A percentile compares a stretch with the other conserved stretches of the same genome.
Conservation (phyloP, 2,888 invertebrate genomes). For the Chloroclystis v-ata region DNA sequence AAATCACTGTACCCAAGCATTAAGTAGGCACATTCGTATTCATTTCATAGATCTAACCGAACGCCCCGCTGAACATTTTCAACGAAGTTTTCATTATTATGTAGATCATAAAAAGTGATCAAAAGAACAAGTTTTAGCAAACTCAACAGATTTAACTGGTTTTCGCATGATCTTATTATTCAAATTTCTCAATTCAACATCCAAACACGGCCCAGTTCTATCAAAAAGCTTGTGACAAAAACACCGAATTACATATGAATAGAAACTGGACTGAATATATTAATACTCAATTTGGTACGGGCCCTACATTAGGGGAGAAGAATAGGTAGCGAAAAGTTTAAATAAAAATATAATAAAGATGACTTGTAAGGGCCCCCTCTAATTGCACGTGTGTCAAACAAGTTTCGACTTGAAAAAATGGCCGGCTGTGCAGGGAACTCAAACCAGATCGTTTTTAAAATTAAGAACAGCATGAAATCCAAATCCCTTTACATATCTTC, state of each 20-base stretch:
- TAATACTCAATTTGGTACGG: constrained; percentile 72
- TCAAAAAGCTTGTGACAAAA: constrained; percentile 63
- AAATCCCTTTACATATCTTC: constrained; percentile 18
- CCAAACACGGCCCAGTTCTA: constrained; percentile 70
- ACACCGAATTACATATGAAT: constrained; percentile 73
- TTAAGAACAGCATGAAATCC: constrained; percentile 15
- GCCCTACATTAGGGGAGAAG: constrained; percentile 67
- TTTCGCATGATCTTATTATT: constrained; percentile 63
- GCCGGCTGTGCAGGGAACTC: constrained; percentile 39
- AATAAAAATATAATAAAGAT: constrained; percentile 43
- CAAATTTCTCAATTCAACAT: constrained; percentile 68
- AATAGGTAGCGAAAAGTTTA: constrained; percentile 65
- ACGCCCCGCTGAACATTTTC: neutral
- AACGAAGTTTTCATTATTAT: constrained; percentile 13
- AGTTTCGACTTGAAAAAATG: constrained; percentile 52
- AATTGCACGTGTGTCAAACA: constrained; percentile 61
- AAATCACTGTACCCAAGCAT: too few species aligned
- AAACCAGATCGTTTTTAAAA: constrained; percentile 17
- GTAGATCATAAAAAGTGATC: constrained; percentile 23
- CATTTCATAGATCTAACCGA: neutral
- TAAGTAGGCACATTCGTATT: neutral
- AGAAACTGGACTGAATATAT: constrained; percentile 75
- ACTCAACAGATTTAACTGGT: constrained; percentile 32
- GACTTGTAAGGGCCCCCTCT: constrained; percentile 47
- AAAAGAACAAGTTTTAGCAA: constrained; percentile 23